Base-by-base conservation (phyloP, 2,888 invertebrate genomes). In the Oscheius sp. region DNA sequence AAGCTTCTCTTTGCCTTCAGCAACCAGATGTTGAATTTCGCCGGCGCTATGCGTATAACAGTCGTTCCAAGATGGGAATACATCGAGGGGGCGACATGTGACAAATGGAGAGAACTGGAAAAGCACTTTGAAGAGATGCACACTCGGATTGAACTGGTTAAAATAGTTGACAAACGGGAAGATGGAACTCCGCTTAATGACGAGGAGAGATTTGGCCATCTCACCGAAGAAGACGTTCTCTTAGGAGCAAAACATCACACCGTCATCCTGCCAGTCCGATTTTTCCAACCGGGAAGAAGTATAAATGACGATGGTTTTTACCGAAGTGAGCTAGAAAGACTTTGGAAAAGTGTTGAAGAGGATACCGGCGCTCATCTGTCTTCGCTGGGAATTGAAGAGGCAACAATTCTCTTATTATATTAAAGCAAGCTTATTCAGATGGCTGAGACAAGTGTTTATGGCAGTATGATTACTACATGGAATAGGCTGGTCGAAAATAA, bases 271-370 rank as follows among this genome's bases (percentile, higher is more conserved):
- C 53, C 53, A 2, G 53, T 53, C 33, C 25, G 53, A 31, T 53
- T 53, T 29, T 53, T 53, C 33, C 53, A 53, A 29, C 0, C 53
- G 31, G 53, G 31, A 53, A 53, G 53, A 29, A 53, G 53, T 53
- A 0, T 53, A 12, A 53, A 4, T 6, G 53, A 20, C 3, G 53
- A 53, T 29, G 20, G 12, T 10, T 53, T 17, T 53, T 53, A 53
- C 2, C 3, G 33, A 29, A 29, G 12, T 12, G 53, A 53, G 53
- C 29, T 53, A 20, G 31, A 33, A 53, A 27, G 33, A 15, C 33
- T 53, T 3, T 27, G 53, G 53, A 53, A 53, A 33, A 29, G 53
- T 29, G 31, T 53, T 20, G n/a, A 53, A 2, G 31, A 53, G 20
- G 31, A 31, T 12, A 53, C 53, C 15, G 53, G 31, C 6, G 53